These are phyloP conservation scores for Calonectris borealis DNA, from an alignment of 2,113 vertebrate species.

Conservation along the genomic window DNA sequence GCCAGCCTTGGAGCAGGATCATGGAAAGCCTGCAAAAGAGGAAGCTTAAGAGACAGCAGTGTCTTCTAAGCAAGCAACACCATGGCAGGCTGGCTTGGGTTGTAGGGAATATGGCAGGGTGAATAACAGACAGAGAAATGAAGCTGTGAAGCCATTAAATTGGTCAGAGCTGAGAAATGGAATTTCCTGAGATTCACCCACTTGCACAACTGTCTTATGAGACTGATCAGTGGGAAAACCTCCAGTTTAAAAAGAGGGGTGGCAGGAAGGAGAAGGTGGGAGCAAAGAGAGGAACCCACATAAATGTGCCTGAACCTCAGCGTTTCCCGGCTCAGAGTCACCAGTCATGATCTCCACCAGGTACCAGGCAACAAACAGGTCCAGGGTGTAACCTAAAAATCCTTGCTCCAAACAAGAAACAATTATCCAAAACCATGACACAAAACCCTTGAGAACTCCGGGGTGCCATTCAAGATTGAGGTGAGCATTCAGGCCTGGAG, in stretches of 20 bases:
- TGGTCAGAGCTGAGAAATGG: neutral
- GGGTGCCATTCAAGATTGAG: accelerated
- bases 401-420: neutral
- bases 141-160: neutral
- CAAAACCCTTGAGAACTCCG: neutral
- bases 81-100: neutral
- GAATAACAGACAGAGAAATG: neutral
- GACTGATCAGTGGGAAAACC: neutral
- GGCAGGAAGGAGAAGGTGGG: neutral
- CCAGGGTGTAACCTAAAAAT: neutral
- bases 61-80: neutral
- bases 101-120: neutral
- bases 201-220: neutral
- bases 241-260: neutral
- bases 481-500: neutral
- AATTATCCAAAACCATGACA: neutral
- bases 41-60: neutral
- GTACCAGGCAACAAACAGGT: neutral
- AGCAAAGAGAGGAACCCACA: neutral
- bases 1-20: neutral
- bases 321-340: neutral
- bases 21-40: neutral
- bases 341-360: neutral
- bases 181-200: neutral
- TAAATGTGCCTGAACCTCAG: neutral